A percentile compares a stretch with the other conserved stretches of the same genome.
phyloP scores from a whole-genome alignment of 1,140 invertebrate species.

The Pseudomyrmex sp. region DNA sequence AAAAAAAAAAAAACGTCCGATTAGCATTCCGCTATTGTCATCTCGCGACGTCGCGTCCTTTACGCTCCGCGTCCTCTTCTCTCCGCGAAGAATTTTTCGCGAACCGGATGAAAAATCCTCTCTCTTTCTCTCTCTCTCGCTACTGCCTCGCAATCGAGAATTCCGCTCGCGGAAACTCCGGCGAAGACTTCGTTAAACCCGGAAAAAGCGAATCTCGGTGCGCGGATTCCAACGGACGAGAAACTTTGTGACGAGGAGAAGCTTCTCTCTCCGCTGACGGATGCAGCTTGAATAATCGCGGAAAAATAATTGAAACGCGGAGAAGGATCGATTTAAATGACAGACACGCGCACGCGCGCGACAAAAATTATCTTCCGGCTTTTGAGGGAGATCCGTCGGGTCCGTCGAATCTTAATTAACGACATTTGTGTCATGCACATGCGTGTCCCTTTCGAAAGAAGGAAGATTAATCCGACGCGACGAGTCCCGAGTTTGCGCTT shows the following conservation, averaged over 20 bases:
- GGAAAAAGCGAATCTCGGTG: slow-evolving; percentile 19
- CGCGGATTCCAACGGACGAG: slow-evolving; percentile 37
- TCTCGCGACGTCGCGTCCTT: neutral
- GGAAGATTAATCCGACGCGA: slow-evolving; percentile 3
- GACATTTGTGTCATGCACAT: too few species aligned
- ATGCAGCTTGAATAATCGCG: slow-evolving; percentile 63
- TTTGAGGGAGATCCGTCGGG: neutral
- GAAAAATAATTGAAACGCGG: slow-evolving; percentile 70
- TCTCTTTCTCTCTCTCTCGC: neutral
- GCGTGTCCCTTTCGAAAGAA: neutral
- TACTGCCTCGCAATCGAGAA: slow-evolving; percentile 43
- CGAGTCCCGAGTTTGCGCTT: neutral
- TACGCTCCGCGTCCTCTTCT: slow-evolving; percentile 3
- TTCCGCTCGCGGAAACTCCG: slow-evolving; percentile 50
- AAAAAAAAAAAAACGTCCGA: neutral
- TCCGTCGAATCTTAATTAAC: neutral
- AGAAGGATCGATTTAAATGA: slow-evolving; percentile 65
- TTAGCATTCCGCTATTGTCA: slow-evolving; percentile 21
- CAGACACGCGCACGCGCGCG: neutral
- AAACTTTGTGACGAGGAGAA: slow-evolving; percentile 50
- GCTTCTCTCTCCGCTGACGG: neutral
- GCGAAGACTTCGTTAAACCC: slow-evolving; percentile 64
- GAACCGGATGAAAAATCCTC: slow-evolving; percentile 65
- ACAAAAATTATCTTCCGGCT: slow-evolving; percentile 49
- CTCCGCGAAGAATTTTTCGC: slow-evolving; percentile 15